Percentiles rank a stretch among this genome's conserved stretches.
phyloP scores from a whole-genome alignment of 2,888 invertebrate species.

The Aethes cnicana region DNA sequence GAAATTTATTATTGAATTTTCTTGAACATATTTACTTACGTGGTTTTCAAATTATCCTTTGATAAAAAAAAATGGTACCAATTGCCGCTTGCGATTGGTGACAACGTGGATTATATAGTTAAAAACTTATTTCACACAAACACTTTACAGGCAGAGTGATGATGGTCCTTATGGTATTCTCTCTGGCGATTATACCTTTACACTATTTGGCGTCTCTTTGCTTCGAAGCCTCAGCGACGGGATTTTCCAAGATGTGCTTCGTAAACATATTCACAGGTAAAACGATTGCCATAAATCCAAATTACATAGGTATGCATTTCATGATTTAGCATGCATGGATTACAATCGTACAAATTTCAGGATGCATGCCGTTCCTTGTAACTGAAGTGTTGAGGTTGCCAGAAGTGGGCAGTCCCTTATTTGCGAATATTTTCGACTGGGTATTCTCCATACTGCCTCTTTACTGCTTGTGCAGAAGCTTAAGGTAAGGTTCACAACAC shows the following conservation, averaged over 20 bases:
- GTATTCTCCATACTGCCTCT: conserved; percentile 85
- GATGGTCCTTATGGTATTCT: conserved; percentile 82
- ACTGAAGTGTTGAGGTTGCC: conserved; percentile 83
- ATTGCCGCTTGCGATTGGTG: no score
- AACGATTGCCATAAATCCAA: no score
- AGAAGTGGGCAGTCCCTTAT: conserved; percentile 74
- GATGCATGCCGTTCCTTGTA: conserved; percentile 84
- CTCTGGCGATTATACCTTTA: conserved; percentile 84
- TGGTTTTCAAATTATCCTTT: no score
- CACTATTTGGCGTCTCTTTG: conserved; percentile 84
- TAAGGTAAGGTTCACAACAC: no score
- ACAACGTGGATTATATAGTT: background rate
- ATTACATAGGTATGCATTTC: no score
- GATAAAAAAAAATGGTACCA: no score
- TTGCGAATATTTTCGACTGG: conserved; percentile 82
- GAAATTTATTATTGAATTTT: no score
- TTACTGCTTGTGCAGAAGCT: conserved; percentile 35
- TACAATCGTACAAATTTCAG: conserved; percentile 53
- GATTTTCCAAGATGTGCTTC: conserved; percentile 85
- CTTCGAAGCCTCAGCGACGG: conserved; percentile 85
- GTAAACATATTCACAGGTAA: conserved; percentile 79
- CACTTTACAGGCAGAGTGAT: conserved; percentile 69
- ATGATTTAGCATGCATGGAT: no score
- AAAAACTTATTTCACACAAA: background rate
- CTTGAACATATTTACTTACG: no score